Base-by-base conservation (phyloP, 2,888 invertebrate species). In the Ormyrus labotus region DNA sequence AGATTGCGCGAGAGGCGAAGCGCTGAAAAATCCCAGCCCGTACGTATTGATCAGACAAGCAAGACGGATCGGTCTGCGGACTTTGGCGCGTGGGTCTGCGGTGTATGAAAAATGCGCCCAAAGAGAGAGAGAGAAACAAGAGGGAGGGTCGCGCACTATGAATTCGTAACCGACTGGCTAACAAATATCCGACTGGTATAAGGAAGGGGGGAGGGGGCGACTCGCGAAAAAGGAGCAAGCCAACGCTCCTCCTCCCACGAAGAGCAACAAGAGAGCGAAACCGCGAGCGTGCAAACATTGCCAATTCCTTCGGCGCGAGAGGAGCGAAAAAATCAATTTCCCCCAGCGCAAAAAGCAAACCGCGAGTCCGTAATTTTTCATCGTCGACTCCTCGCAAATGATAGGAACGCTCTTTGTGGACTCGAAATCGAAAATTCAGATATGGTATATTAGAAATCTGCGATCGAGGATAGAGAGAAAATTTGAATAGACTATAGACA, bases 121-220 rank as follows among this genome's bases (percentile, higher is more conserved):
- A 34, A 11, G 13, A 11, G 57, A 55, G 19, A 48, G 48, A 55
- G 57, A 58, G 58, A 69, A 58, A 58, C 13, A 47, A 69, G 48
- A 13, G 58, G 69, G 69, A 69, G 69, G 58, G 48, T 69, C 69
- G 57, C 69, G 69, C 57, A 58, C 57, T 68, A 68, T 53, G 68
- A 68, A 68, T 68, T 68, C 68, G 68, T 68, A 68, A 68, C 68
- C 55, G 64, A 34, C 34, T 48, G 6, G 55, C 55, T 55, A 68
- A 55, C 68, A 45, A 68, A 68, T 19, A 34, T 6, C 53, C 68
- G 48, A 7, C 55, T 4, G 34, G 34, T 34, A 34, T 34, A 34
- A 34, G 45, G 34, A 45, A 6, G 4, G 9, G 45, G 55, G 13
- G 13, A 4, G 45, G 55, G 10, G 34, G 53, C 10, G 34, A 34